Conservation (phyloP, 2,797 vertebrate species). For the Hipposideros larvatus region DNA sequence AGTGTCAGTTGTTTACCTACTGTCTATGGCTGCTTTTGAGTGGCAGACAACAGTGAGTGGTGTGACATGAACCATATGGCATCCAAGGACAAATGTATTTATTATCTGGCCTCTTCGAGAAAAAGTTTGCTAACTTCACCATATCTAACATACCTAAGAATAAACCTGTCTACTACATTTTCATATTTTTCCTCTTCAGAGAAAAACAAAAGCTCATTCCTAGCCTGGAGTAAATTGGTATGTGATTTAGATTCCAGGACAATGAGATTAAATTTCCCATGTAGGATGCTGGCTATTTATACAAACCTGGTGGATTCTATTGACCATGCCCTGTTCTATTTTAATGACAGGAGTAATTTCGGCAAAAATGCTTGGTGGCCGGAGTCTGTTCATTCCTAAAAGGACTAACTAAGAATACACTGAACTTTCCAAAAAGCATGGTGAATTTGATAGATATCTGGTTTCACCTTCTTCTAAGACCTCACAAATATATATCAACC, state of each 20-base stretch:
- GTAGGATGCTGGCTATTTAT: conserved; percentile 66
- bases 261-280: conserved; percentile 64
- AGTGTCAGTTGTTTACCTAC: not conserved
- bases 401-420: not conserved
- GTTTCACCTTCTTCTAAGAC: not conserved
- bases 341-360: conserved; percentile 42
- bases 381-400: not conserved
- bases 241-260: conserved; percentile 54
- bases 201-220: conserved; percentile 67
- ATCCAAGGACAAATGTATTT: conserved; percentile 11
- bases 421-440: not conserved
- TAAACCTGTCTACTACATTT: conserved; percentile 55
- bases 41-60: not conserved
- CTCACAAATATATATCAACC: not conserved
- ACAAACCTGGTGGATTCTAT: conserved; percentile 27
- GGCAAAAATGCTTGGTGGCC: not conserved
- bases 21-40: not conserved
- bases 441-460: not conserved
- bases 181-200: conserved; percentile 45
- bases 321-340: conserved; percentile 41
- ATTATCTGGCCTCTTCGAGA: not conserved
- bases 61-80: not conserved
- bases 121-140: conserved; percentile 42
- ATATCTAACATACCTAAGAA: conserved; percentile 26
- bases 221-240: conserved; percentile 62